Percentiles rank a stretch among this genome's conserved stretches.
phyloP scores from a whole-genome alignment of 2,797 vertebrate species.

The Pristis pectinata region DNA sequence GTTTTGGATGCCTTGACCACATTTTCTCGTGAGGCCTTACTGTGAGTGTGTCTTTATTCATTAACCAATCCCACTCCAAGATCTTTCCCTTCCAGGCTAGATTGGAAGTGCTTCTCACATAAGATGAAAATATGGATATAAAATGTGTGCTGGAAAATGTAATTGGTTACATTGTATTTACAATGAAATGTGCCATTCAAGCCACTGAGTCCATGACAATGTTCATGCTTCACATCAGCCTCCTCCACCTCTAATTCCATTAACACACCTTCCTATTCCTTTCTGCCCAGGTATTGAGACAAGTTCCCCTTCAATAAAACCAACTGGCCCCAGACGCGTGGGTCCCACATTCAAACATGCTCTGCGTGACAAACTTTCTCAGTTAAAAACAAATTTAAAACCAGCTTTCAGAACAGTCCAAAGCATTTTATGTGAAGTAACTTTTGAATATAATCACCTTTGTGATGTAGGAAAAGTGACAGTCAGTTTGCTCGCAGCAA shows the following conservation, averaged over 20 bases:
- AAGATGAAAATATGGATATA: not conserved
- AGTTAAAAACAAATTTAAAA: not conserved
- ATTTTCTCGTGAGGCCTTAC: not conserved
- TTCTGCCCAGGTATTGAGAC: not conserved
- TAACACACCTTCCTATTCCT: not conserved
- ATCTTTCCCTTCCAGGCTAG: not conserved
- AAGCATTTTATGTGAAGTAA: too few species aligned
- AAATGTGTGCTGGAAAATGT: not conserved
- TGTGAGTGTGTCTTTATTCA: not conserved
- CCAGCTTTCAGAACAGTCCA: too few species aligned
- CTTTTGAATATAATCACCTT: too few species aligned
- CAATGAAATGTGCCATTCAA: not conserved
- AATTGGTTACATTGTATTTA: too few species aligned
- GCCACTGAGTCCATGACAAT: too few species aligned
- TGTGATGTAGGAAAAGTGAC: too few species aligned
- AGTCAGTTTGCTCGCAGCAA: too few species aligned
- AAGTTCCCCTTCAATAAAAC: not conserved
- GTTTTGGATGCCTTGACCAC: not conserved
- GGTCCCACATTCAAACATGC: not conserved
- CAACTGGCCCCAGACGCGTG: not conserved
- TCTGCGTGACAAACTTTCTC: not conserved
- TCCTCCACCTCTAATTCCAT: not conserved
- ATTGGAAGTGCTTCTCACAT: not conserved
- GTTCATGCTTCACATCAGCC: not conserved
- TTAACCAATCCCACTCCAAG: not conserved